A percentile compares a stretch with the other conserved stretches of the same genome.
Conservation (phyloP, 2,113 vertebrate genomes). For the Chloebia gouldiae region DNA sequence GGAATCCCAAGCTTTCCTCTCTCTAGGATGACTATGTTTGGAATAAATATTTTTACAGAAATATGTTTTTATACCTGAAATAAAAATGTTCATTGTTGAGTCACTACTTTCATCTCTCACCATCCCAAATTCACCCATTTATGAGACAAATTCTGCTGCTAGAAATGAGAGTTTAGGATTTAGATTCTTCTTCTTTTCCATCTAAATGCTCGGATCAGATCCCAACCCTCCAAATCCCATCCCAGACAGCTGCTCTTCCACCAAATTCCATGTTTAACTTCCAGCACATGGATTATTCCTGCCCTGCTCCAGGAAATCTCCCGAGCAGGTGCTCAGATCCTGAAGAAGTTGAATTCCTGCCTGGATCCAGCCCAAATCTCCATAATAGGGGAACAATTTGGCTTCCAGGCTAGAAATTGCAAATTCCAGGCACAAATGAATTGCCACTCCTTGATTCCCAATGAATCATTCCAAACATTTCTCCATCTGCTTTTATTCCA, state of each 20-base stretch:
- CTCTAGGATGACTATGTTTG: no score
- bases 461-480: conserved; percentile 2
- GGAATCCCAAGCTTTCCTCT: background rate
- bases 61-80: background rate
- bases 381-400: background rate
- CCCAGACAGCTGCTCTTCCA: background rate
- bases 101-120: background rate
- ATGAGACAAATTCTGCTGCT: background rate
- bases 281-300: background rate
- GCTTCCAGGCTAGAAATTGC: background rate
- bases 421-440: background rate
- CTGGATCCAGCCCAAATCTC: background rate
- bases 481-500: conserved; percentile 35
- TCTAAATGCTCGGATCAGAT: background rate
- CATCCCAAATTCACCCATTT: background rate
- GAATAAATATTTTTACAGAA: background rate
- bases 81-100: background rate
- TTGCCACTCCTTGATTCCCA: conserved; percentile 23
- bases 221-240: background rate
- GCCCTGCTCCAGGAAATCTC: background rate
- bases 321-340: conserved; percentile 26
- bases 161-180: background rate
- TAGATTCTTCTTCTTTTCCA: background rate
- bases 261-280: background rate
- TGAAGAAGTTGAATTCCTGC: background rate